Evolutionary conservation across 2,888 invertebrate species (phyloP).

Genomic region (Eupithecia abbreviata): DNA sequence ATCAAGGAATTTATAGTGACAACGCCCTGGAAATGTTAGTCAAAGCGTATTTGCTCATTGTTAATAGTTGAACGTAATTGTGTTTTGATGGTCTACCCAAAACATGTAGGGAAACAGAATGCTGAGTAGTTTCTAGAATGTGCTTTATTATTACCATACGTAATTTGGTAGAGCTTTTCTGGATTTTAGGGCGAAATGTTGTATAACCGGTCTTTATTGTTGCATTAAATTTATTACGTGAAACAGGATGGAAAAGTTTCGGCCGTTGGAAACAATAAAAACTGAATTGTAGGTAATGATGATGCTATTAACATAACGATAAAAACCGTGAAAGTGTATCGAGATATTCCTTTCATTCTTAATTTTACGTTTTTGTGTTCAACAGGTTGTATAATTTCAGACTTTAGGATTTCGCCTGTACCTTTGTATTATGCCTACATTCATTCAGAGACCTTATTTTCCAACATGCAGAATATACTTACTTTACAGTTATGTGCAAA

Average conservation of each 20-base stretch:
- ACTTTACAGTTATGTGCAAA: not conserved
- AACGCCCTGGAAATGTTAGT: not conserved
- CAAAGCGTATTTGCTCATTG: not conserved
- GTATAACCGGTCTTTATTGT: not conserved
- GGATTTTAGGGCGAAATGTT: not conserved
- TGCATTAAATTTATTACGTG: not conserved
- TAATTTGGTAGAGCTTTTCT: not conserved
- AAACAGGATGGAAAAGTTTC: not conserved
- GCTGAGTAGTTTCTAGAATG: not conserved
- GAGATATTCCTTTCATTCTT: not conserved
- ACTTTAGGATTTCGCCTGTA: not conserved
- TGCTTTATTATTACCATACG: not conserved
- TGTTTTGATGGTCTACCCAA: not conserved
- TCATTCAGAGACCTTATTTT: not conserved
- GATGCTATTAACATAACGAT: constrained; percentile 11
- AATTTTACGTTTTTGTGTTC: not conserved
- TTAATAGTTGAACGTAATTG: not conserved
- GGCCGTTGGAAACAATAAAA: not conserved
- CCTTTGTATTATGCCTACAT: not conserved
- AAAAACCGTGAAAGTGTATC: constrained; percentile 31
- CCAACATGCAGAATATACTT: not conserved
- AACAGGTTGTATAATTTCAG: not conserved
- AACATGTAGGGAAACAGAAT: not conserved
- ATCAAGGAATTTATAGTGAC: not conserved
- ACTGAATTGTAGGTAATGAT: not conserved